Evolutionary conservation across 2,888 invertebrate genomes (phyloP), one percentile per base, ranked within the genome.

Genomic region (Ashinkailepas kermadecensis): DNA sequence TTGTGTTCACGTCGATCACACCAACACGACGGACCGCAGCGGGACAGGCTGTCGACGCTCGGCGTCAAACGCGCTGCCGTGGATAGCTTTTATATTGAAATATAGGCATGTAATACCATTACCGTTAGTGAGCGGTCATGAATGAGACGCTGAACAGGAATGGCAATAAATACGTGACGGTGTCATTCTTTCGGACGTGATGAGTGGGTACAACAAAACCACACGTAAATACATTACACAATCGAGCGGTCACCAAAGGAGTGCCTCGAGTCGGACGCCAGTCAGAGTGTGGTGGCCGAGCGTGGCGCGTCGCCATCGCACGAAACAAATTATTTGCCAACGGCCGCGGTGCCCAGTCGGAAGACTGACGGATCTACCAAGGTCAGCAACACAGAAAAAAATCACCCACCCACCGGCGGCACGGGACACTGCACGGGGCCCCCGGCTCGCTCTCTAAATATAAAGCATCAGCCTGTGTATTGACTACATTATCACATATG

Each of bases 161-260:
- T 74, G 74, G 74, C 18, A 74, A 74, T 74, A 74, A 74, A 74
- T 74, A 74, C 21, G 56, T 54, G 74, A 56, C 74, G 74, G 74
- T 74, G 74, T 56, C 10, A 39, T 39, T 39, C 54, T 21, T 13
- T 18, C 54, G 56, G 9, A 74, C 74, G 74, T n/a, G 56, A 54
- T 74, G 74, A 56, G 74, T 74, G 74, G 54, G 39, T 21, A 54
- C 56, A 74, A 74, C 74, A 74, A 56, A 74, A 56, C 74, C 54
- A 9, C 54, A 54, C 21, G 56, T 56, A 74, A 74, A 56, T 11
- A 21, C 74, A 54, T 9, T 74, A 65, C 74, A 74, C 54, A 74
- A 74, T 39, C 15, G 23, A 1, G 15, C 39, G 70, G n/a, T 4
- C 64, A n/a, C 64, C 62, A 18, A 15, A 8, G n/a, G n/a, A n/a